A percentile compares a stretch with the other conserved stretches of the same genome.
These are phyloP conservation scores for Campylorhamphus procurvoides DNA, from an alignment of 2,113 vertebrate species.

Conservation along the genomic window DNA sequence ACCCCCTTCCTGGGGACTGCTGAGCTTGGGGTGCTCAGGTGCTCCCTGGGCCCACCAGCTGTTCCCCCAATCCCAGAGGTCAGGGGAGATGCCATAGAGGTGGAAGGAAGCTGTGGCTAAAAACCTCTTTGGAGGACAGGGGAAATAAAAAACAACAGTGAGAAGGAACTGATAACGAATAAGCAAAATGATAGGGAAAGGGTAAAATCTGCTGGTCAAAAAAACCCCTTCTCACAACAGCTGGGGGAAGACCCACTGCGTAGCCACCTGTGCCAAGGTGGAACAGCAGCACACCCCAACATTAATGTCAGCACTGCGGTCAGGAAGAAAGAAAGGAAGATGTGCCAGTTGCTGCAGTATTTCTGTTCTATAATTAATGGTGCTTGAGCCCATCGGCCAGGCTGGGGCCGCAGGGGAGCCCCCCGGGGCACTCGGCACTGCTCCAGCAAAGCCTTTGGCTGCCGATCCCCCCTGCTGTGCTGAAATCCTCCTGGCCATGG, in stretches of 20 bases:
- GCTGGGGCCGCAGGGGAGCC: background rate
- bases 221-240: background rate
- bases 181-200: background rate
- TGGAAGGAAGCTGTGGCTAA: background rate
- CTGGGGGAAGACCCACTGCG: accelerated
- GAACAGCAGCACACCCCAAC: background rate
- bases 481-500: accelerated
- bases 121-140: background rate
- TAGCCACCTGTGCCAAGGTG: accelerated
- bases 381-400: background rate
- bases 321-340: background rate
- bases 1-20: background rate
- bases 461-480: accelerated
- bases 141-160: accelerated
- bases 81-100: background rate
- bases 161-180: background rate
- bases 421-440: accelerated
- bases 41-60: background rate
- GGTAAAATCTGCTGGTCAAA: background rate
- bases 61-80: background rate
- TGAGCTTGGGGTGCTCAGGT: accelerated
- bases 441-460: background rate
- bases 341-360: background rate
- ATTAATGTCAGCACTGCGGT: background rate
- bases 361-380: conserved; percentile 29